These are phyloP conservation scores for Pyrrhia umbra DNA, from an alignment of 2,888 invertebrate genomes.

Conservation along the genomic window DNA sequence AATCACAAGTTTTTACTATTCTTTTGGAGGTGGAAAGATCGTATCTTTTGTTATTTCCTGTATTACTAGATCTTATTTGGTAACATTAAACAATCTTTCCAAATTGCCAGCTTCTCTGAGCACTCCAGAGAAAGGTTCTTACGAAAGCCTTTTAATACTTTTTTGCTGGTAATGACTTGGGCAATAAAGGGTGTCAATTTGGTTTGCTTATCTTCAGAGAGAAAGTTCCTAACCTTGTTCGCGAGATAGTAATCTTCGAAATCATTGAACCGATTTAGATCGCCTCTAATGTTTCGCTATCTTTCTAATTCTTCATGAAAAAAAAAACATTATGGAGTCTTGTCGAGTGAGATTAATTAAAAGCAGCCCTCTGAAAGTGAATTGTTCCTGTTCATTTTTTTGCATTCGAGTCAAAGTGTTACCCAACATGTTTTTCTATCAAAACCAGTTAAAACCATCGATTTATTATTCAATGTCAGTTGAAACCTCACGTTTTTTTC, in stretches of 20 bases:
- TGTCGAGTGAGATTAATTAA: slow-evolving; percentile 19
- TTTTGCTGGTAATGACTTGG: slow-evolving; percentile 27
- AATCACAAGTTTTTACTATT: slow-evolving; percentile 6
- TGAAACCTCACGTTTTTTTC: slow-evolving; percentile 75
- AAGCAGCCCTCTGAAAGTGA: slow-evolving; percentile 4
- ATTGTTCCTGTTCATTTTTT: slow-evolving; percentile 33
- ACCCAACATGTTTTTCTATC: slow-evolving; percentile 47
- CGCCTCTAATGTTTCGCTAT: slow-evolving; percentile 32
- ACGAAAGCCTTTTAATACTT: slow-evolving; percentile 20
- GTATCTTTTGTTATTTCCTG: slow-evolving; percentile 16
- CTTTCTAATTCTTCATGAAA: slow-evolving; percentile 5
- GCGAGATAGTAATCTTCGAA: slow-evolving; percentile 47
- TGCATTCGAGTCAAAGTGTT: slow-evolving; percentile 36
- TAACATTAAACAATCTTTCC: not conserved
- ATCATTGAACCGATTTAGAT: slow-evolving; percentile 57
- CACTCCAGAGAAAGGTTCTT: slow-evolving; percentile 1
- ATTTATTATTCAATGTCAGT: slow-evolving; percentile 69
- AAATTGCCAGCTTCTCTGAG: not conserved
- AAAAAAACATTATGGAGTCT: slow-evolving; percentile 7
- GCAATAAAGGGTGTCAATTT: slow-evolving; percentile 59
- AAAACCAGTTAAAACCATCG: slow-evolving; percentile 45
- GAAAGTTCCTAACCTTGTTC: slow-evolving; percentile 58
- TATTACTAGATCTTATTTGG: not conserved
- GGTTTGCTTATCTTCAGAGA: slow-evolving; percentile 55
- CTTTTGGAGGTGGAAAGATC: slow-evolving; percentile 10